A percentile compares a stretch with the other conserved stretches of the same genome.
Evolutionary conservation across 2,113 vertebrate species (phyloP).

Genomic region (Sapayoa aenigma): DNA sequence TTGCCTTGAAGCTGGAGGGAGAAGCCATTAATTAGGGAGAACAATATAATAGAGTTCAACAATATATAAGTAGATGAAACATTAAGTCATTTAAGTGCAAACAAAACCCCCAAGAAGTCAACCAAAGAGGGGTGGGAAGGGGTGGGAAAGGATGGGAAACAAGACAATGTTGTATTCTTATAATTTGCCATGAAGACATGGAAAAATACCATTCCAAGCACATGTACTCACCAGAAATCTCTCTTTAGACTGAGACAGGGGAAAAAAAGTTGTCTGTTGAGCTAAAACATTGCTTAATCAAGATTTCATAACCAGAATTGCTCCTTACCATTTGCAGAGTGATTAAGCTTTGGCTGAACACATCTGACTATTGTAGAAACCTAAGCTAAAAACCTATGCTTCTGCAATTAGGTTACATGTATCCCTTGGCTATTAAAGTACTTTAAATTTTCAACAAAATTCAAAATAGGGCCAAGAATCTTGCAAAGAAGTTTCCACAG

Average conservation of each 20-base stretch:
- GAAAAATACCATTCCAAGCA: neutral
- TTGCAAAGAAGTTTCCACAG: neutral
- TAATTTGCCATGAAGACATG: neutral
- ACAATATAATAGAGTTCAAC: neutral
- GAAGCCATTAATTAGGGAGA: neutral
- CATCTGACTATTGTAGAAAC: neutral
- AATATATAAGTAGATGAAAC: neutral
- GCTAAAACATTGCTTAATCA: neutral
- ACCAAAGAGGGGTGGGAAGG: neutral
- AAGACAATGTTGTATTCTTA: neutral
- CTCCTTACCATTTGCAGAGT: neutral
- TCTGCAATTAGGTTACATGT: neutral
- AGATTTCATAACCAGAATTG: constrained; percentile 27
- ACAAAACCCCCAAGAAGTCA: neutral
- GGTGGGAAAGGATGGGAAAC: neutral
- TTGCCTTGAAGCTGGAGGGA: neutral
- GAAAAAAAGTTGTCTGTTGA: neutral
- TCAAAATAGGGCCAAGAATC: neutral
- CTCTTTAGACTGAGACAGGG: neutral
- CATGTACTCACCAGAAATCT: neutral
- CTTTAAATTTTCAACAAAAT: neutral
- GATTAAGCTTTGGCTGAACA: neutral
- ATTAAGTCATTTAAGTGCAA: neutral
- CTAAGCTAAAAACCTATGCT: neutral
- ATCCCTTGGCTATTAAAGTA: neutral